Base-by-base conservation (phyloP, 1,140 invertebrate genomes). In the Notospermus geniculatus region DNA sequence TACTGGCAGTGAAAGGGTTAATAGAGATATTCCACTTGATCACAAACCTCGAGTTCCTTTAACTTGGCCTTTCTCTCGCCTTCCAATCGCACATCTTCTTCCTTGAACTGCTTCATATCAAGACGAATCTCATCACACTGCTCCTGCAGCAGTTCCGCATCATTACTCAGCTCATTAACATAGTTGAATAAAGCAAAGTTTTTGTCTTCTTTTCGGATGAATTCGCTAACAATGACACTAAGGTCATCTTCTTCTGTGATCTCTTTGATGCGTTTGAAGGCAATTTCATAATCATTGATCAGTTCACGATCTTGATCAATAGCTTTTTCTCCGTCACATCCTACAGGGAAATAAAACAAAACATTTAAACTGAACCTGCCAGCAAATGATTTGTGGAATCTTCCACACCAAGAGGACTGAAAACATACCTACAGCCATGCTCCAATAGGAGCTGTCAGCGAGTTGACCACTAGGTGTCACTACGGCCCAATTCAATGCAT, bases 151-250 rank as follows among this genome's bases (percentile, higher is more conserved):
- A 84, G 81, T 73, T 93, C 91, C 53, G 83, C 81, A 62, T 93
- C 90, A 62, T 89, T 88, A 72, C 91, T 92, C 13, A 93, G 80
- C 75, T 94, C 91, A 70, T 93, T 94, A 1, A 94, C 91, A 72
- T 93, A 94, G 76, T 89, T 92, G 74, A 94, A 95, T 0, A 93
- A 83, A 0, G 91, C 91, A 79, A 93, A 94, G 81, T 94, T 94
- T 71, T 92, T 89, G 71, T 93, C 90, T 71, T 94, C 91, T 68
- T 90, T 88, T 39, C 90, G 87, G 9, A 88, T 84, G 78, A 91
- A 93, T 67, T 89, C 84, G 5, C 85, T 84, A 5, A 88, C 87
- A 27, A 93, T 81, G 23, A 86, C 86, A 58, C 90, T 86, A 1
- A 91, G 84, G 69, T 92, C 87, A 23, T 87, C 82, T 75, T 93